Evolutionary conservation across 2,888 invertebrate species (phyloP).

Genomic region (Macrophya annulata): DNA sequence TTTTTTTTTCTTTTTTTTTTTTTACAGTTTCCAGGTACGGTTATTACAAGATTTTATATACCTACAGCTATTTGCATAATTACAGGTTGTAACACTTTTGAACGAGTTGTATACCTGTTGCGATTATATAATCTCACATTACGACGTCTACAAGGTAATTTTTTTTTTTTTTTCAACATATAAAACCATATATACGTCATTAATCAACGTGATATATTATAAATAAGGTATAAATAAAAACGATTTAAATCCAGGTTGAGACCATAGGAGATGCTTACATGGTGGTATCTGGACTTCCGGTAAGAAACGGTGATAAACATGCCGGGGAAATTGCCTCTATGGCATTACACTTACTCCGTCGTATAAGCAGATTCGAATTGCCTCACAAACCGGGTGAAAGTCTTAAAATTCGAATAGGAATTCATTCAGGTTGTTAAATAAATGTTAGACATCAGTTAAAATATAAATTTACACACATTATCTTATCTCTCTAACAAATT

Average conservation of each 20-base stretch:
- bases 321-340: slow-evolving; percentile 91
- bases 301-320: slow-evolving; percentile 87
- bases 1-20: no score
- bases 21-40: no score
- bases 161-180: slow-evolving; percentile 29
- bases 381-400: slow-evolving; percentile 86
- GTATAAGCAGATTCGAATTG: slow-evolving; percentile 86
- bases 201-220: neutral
- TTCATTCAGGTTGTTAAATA: slow-evolving; percentile 82
- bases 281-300: slow-evolving; percentile 90
- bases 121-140: slow-evolving; percentile 93
- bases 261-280: slow-evolving; percentile 91
- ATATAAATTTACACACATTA: no score
- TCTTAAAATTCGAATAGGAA: slow-evolving; percentile 87
- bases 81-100: slow-evolving; percentile 91
- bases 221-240: neutral
- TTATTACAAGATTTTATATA: neutral
- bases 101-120: slow-evolving; percentile 95
- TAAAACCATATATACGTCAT: neutral
- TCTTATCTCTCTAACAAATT: no score
- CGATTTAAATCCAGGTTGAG: slow-evolving; percentile 83
- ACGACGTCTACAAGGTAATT: slow-evolving; percentile 91
- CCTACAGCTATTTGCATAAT: slow-evolving; percentile 10
- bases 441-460: no score
- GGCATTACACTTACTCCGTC: slow-evolving; percentile 87